Evolutionary conservation across 1,140 invertebrate genomes (phyloP).

Genomic region (Drosophila dunni): DNA sequence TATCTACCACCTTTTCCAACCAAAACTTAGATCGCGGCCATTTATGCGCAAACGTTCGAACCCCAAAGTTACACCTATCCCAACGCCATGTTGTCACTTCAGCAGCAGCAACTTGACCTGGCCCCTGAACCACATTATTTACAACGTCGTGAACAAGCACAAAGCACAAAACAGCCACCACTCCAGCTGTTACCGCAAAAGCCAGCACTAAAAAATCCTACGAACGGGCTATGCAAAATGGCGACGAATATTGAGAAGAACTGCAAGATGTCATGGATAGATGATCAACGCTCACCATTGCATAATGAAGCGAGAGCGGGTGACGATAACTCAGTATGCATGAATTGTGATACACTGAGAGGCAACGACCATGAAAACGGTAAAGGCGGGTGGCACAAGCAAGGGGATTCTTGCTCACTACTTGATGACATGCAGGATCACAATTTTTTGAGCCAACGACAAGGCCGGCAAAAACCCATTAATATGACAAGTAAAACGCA

Average conservation of each 20-base stretch:
- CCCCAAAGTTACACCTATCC: conserved; percentile 85
- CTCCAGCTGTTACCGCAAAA: conserved; percentile 65
- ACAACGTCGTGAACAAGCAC: conserved; percentile 86
- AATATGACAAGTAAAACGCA: conserved; percentile 81
- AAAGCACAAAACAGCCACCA: conserved; percentile 80
- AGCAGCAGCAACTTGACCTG: conserved; percentile 68
- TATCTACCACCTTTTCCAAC: conserved; percentile 33
- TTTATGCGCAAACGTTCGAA: conserved; percentile 84
- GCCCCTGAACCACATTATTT: conserved; percentile 62
- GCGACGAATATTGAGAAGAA: conserved; percentile 84
- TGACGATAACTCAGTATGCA: too few species aligned
- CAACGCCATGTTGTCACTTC: conserved; percentile 85
- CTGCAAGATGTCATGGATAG: conserved; percentile 88
- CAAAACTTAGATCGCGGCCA: conserved; percentile 77
- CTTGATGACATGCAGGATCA: conserved; percentile 77
- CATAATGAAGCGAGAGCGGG: too few species aligned
- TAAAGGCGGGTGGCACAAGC: conserved; percentile 68
- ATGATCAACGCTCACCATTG: conserved; percentile 89
- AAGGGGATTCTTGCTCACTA: conserved; percentile 84
- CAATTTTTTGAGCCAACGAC: conserved; percentile 84
- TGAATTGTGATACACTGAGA: conserved; percentile 32
- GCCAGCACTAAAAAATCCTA: conserved; percentile 59
- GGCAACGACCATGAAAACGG: conserved; percentile 35
- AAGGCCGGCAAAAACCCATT: conserved; percentile 84
- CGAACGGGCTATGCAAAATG: conserved; percentile 86